Conservation (phyloP, 2,797 vertebrate genomes). For the Gymnocypris eckloni region DNA sequence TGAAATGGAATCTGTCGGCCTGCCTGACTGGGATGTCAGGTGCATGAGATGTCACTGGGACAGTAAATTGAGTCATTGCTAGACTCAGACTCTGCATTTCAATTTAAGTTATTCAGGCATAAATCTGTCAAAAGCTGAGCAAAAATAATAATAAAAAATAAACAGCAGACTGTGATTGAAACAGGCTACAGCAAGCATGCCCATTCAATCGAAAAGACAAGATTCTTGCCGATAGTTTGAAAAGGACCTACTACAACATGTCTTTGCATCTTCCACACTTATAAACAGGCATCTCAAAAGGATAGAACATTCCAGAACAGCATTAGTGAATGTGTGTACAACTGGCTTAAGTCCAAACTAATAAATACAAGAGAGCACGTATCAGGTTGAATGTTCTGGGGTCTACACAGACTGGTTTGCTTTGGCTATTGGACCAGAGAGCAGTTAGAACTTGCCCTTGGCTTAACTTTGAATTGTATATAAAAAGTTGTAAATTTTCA, state of each 20-base stretch:
- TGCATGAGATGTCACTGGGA: constrained; percentile 45
- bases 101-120: constrained; percentile 52
- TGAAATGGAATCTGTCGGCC: constrained; percentile 43
- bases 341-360: constrained; percentile 2
- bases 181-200: constrained; percentile 14
- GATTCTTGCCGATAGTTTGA: constrained; percentile 29
- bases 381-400: not conserved
- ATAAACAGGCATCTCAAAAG: not conserved
- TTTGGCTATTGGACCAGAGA: not conserved
- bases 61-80: constrained; percentile 53
- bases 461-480: not conserved
- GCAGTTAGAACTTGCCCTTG: not conserved
- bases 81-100: constrained; percentile 53
- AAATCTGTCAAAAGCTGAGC: constrained; percentile 34
- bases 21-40: constrained; percentile 38
- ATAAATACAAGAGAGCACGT: not conserved
- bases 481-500: not conserved
- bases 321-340: not conserved
- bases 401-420: not conserved
- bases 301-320: not conserved
- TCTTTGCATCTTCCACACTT: constrained; percentile 5
- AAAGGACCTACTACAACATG: not conserved
- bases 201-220: constrained; percentile 24
- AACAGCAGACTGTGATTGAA: constrained; percentile 35
- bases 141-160: constrained; percentile 36